Percentiles rank a stretch among this genome's conserved stretches.
Conservation (phyloP, 1,140 invertebrate species). For the Leptinotarsa texana region DNA sequence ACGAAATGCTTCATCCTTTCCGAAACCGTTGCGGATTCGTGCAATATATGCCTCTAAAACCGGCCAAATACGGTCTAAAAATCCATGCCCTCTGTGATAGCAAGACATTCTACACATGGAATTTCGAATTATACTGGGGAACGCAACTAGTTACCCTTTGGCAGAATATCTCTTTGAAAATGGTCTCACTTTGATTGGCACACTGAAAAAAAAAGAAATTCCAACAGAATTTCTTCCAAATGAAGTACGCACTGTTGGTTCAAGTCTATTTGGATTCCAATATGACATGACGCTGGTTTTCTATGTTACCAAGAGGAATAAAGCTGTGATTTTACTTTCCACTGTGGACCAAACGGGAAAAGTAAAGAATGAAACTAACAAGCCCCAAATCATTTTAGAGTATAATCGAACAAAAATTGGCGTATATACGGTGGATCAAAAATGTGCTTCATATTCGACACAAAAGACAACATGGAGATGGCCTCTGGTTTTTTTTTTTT, state of each 20-base stretch:
- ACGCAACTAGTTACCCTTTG: background rate
- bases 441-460: conserved; percentile 42
- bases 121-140: background rate
- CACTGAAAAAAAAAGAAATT: conserved; percentile 48
- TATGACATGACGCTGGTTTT: conserved; percentile 41
- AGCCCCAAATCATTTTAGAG: conserved; percentile 53
- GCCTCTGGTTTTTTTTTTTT: conserved; percentile 60
- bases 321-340: conserved; percentile 49
- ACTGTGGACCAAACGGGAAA: conserved; percentile 44
- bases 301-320: conserved; percentile 48
- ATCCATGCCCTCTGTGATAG: background rate
- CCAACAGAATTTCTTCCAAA: conserved; percentile 46
- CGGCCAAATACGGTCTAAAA: background rate
- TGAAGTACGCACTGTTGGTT: conserved; percentile 35
- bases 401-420: conserved; percentile 55
- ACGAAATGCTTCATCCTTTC: background rate
- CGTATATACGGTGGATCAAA: conserved; percentile 53
- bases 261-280: conserved; percentile 47
- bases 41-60: background rate
- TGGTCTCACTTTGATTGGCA: background rate
- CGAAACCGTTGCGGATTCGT: background rate
- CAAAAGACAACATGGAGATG: conserved; percentile 58
- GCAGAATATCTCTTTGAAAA: background rate
- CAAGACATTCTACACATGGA: background rate
- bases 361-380: conserved; percentile 42